Conservation (phyloP, 2,888 invertebrate species). For the Plebejus melissa region DNA sequence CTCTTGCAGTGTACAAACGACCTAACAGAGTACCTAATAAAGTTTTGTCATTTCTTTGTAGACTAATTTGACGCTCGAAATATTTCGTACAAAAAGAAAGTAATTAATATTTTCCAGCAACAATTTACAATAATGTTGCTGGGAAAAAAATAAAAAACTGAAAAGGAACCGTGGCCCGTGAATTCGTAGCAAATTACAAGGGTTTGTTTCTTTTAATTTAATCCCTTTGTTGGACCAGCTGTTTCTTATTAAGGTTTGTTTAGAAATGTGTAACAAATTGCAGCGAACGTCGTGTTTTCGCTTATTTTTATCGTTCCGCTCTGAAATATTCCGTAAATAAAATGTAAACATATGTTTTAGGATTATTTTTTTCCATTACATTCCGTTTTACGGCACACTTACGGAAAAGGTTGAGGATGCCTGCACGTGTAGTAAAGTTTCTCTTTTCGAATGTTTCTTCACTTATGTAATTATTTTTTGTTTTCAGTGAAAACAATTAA, state of each 20-base stretch:
- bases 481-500: not conserved
- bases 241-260: constrained; percentile 51
- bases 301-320: constrained; percentile 37
- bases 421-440: constrained; percentile 9
- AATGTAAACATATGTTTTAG: constrained; percentile 31
- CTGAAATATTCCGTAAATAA: constrained; percentile 30
- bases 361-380: constrained; percentile 32
- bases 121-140: constrained; percentile 22
- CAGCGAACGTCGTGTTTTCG: constrained; percentile 28
- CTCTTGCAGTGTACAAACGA: no score
- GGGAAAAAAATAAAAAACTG: constrained; percentile 8
- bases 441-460: not conserved
- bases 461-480: not conserved
- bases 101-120: constrained; percentile 28
- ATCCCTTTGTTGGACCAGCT: constrained; percentile 63
- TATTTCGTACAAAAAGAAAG: not conserved
- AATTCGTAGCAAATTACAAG: constrained; percentile 39
- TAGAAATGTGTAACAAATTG: constrained; percentile 46
- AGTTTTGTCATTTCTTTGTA: not conserved
- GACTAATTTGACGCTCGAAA: constrained; percentile 2
- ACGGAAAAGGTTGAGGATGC: constrained; percentile 12
- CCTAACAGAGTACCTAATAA: not conserved
- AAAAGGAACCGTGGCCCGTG: constrained; percentile 31
- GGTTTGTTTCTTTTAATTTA: constrained; percentile 57
- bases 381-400: constrained; percentile 7